Base-by-base conservation (phyloP, 2,113 vertebrate species). In the Oryzias javanicus region DNA sequence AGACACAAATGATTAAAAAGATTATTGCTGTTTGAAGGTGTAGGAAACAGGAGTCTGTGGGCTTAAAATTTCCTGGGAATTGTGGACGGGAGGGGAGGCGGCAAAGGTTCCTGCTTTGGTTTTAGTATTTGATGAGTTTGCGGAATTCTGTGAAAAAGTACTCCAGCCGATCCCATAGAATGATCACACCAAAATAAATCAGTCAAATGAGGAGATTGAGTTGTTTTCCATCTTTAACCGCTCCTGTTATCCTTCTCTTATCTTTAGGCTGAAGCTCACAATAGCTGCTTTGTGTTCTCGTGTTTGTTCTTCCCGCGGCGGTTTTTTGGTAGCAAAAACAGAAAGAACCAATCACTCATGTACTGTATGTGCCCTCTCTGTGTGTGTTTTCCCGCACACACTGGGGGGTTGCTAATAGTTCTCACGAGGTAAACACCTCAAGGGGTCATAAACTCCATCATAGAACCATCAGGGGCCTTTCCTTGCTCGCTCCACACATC, bases 401-500 rank as follows among this genome's bases (percentile, higher is more conserved):
- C 60, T 6, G 42, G 55, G 56, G 52, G 60, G 67, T 62, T 58
- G 52, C 74, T 73, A 66, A 67, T 48, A 50, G 64, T 73, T 87
- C 65, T 74, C 25, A 3, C 49, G 45, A 73, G 78, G 67, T 74
- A 64, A 84, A 67, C 57, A 54, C 59, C 80, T 78, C 53, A 60
- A 71, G 56, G 67, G 76, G 67, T 72, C 79, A 63, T 75, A 73
- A 81, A 86, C 59, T 59, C 55, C 54, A 58, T 49, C 74, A 55
- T 72, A 78, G 86, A 84, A 47, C 52, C 57, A 78, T 79, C 67
- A n/a, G 70, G 40, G 80, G 67, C 48, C 54, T 74, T 81, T 79
- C 72, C 50, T 59, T 44, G 22, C 54, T 45, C 52, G 2, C 12
- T 10, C 8, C 35, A 35, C 10, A 80, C 73, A 75, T 80, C 64